Evolutionary conservation across 2,797 vertebrate species (phyloP).

Genomic region (Enteromius fasciolatus): DNA sequence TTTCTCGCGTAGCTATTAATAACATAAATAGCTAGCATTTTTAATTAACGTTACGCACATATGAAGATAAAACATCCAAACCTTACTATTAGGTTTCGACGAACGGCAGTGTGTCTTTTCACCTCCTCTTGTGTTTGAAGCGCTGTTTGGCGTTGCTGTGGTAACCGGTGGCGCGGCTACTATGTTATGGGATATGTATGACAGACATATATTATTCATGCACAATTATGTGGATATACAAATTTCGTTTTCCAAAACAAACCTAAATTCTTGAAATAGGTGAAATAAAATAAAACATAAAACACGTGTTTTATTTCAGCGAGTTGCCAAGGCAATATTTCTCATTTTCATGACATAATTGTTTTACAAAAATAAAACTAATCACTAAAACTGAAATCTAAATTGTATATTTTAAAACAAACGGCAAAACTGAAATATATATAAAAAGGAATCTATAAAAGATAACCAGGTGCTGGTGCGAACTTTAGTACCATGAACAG

Average conservation of each 20-base stretch:
- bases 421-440: too few species aligned
- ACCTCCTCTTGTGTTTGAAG: not conserved
- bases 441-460: too few species aligned
- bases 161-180: not conserved
- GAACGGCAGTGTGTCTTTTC: not conserved
- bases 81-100: not conserved
- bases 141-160: not conserved
- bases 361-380: not conserved
- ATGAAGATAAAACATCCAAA: not conserved
- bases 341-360: not conserved
- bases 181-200: not conserved
- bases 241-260: not conserved
- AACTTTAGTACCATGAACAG: constrained; percentile 8
- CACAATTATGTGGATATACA: not conserved
- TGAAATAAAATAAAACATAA: not conserved
- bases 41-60: not conserved
- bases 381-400: not conserved
- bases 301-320: too few species aligned
- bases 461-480: not conserved
- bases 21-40: not conserved
- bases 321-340: not conserved
- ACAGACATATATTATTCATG: not conserved
- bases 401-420: too few species aligned
- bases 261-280: not conserved
- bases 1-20: not conserved